Percentiles rank a stretch among this genome's conserved stretches.
These are phyloP conservation scores for Patella vulgata DNA, from an alignment of 1,140 invertebrate species.

Conservation along the genomic window DNA sequence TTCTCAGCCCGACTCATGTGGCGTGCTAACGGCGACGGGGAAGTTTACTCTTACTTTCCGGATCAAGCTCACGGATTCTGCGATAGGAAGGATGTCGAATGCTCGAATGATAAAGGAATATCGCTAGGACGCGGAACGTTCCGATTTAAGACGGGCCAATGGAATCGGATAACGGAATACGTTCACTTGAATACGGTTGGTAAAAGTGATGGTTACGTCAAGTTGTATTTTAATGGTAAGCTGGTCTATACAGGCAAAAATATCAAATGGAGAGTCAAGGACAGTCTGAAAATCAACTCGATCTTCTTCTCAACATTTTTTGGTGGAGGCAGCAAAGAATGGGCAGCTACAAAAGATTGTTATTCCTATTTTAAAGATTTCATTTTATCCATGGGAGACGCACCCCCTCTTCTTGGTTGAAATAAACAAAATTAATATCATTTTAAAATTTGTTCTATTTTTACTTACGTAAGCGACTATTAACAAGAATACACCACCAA, in stretches of 20 bases:
- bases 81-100: slow-evolving; percentile 15
- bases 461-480: no score
- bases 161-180: slow-evolving; percentile 38
- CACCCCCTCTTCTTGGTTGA: no score
- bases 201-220: slow-evolving; percentile 31
- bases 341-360: slow-evolving; percentile 35
- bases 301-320: slow-evolving; percentile 54
- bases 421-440: no score
- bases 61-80: slow-evolving; percentile 19
- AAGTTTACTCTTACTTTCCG: slow-evolving; percentile 46
- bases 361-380: slow-evolving; percentile 27
- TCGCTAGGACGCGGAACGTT: slow-evolving; percentile 22
- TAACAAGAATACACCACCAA: no score
- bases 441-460: no score
- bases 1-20: slow-evolving; percentile 54
- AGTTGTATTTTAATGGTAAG: slow-evolving; percentile 30
- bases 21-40: slow-evolving; percentile 41
- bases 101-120: slow-evolving; percentile 17
- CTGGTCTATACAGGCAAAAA: slow-evolving; percentile 16
- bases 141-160: slow-evolving; percentile 18
- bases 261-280: slow-evolving; percentile 9
- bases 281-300: slow-evolving; percentile 31
- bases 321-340: slow-evolving; percentile 28
- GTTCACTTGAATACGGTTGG: slow-evolving; percentile 35
- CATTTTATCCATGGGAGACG: no score